Evolutionary conservation across 64 coral and sea anemone genomes (phyloP).

Genomic region (Montipora cactus): DNA sequence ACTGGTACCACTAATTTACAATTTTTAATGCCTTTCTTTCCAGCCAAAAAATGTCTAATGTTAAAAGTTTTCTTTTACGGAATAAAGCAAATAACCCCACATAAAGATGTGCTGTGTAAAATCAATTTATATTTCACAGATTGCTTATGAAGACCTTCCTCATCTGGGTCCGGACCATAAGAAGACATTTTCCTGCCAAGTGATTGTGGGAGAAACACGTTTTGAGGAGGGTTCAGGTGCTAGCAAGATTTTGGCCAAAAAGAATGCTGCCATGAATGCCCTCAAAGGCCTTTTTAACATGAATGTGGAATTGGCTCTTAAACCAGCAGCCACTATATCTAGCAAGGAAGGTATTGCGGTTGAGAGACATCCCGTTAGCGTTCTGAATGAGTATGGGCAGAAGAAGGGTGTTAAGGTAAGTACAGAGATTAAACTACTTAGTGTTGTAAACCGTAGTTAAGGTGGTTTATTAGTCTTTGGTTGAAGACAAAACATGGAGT

Average conservation of each 20-base stretch:
- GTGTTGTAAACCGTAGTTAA: too few relatives aligned
- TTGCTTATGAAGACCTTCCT: conserved; percentile 73
- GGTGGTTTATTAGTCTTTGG: too few relatives aligned
- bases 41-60: too few relatives aligned
- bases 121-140: conserved; percentile 9
- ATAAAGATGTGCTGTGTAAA: neutral
- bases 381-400: conserved; percentile 88
- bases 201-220: conserved; percentile 69
- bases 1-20: too few relatives aligned
- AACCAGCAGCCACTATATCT: neutral
- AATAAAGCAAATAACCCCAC: neutral
- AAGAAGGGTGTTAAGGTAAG: conserved; percentile 65
- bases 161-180: conserved; percentile 71
- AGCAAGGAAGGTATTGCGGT: conserved; percentile 1
- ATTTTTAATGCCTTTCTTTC: too few relatives aligned
- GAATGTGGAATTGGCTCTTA: conserved; percentile 35
- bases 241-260: conserved; percentile 76
- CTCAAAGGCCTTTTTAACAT: conserved; percentile 72
- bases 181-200: conserved; percentile 61
- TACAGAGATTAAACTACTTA: neutral
- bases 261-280: conserved; percentile 75
- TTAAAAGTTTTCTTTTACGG: too few relatives aligned
- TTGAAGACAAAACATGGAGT: too few relatives aligned
- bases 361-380: conserved; percentile 62
- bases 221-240: conserved; percentile 75